Conservation (phyloP, 1,140 invertebrate species). For the Forficula auricularia region DNA sequence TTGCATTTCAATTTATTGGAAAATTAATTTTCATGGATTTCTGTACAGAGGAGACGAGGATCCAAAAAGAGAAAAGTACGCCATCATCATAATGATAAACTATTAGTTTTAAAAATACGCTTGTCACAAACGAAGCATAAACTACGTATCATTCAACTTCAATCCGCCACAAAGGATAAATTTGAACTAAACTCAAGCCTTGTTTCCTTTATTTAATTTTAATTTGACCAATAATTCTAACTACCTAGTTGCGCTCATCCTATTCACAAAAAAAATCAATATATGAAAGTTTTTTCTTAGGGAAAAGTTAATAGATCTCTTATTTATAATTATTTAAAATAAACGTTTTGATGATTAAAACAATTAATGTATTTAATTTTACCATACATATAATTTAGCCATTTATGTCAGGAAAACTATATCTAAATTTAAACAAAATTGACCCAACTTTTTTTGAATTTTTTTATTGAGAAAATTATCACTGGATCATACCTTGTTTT, state of each 20-base stretch:
- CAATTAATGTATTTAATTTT: too few species aligned
- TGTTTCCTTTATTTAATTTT: too few species aligned
- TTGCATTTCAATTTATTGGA: background rate
- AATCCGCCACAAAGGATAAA: constrained; percentile 38
- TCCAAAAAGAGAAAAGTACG: constrained; percentile 14
- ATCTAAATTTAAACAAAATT: too few species aligned
- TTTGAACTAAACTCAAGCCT: too few species aligned
- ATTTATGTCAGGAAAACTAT: too few species aligned
- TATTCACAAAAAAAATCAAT: background rate
- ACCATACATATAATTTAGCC: too few species aligned
- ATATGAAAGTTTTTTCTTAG: background rate
- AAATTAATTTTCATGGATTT: background rate
- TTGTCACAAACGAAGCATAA: constrained; percentile 41
- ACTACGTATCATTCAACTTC: constrained; percentile 41
- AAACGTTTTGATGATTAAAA: background rate
- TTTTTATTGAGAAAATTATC: too few species aligned
- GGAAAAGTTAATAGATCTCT: background rate
- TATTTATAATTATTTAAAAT: background rate
- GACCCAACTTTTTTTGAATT: too few species aligned
- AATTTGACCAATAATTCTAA: too few species aligned
- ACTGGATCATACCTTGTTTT: too few species aligned
- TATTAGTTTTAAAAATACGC: constrained; percentile 34
- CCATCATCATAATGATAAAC: constrained; percentile 26
- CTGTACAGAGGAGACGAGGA: background rate
- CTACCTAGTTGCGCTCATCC: constrained; percentile 8